Evolutionary conservation across 2,888 invertebrate genomes (phyloP), one percentile per base, ranked within the genome.

Genomic region (Abrostola tripartita): DNA sequence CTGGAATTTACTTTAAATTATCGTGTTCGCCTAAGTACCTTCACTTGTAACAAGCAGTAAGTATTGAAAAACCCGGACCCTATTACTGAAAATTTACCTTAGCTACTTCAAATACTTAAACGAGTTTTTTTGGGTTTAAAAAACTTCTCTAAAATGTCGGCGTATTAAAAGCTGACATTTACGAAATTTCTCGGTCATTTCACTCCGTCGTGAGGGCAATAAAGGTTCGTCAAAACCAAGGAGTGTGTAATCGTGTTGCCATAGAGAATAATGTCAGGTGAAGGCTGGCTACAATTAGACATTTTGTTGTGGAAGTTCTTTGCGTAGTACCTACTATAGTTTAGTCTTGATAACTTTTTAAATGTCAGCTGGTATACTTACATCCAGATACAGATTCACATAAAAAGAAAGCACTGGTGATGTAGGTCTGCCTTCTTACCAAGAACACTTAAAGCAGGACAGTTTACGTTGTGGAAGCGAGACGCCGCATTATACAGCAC

Each of bases 101-200:
- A 8, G 50, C 10, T 2, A 6, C 44, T 68, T 38, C 42, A 74
- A 52, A 73, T n/a, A 52, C 9, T n/a, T n/a, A 10, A 9, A 8
- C 49, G 71, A 24, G 24, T 2, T 24, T 24, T 24, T 24, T 24
- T 24, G 24, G 44, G 36, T 65, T 58, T 58, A 12, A 76, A 66
- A 66, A 58, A 61, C 57, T 49, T 12, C 8, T 7, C 37, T 42
- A 36, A 44, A 57, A 72, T 71, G 66, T 47, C 55, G 54, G 9
- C 50, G 52, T 80, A 78, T 79, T 77, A 74, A 61, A 61, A 66
- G 77, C 49, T 79, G 77, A 71, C 80, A 78, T 78, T 78, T 76
- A 71, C 24, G 12, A 49, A 58, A 65, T 37, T 61, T 64, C 59
- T 55, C 62, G 65, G 54, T 63, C 59, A 37, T 50, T 76, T 64